Conservation (phyloP, 2,888 invertebrate species). For the Leptinotarsa peninsularis region DNA sequence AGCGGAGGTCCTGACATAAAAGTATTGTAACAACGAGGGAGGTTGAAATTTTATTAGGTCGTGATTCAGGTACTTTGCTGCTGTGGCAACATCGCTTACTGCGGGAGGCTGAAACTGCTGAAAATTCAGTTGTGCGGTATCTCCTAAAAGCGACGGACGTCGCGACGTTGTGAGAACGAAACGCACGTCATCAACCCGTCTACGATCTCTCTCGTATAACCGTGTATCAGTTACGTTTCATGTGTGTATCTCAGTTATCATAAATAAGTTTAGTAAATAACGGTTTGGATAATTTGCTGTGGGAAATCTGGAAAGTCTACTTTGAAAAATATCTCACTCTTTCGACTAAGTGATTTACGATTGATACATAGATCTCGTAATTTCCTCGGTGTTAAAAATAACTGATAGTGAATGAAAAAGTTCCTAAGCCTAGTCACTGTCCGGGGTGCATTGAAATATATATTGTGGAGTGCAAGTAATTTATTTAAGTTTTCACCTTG, state of each 20-base stretch:
- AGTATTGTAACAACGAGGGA: background rate
- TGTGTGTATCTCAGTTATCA: too few species aligned
- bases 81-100: slow-evolving; percentile 43
- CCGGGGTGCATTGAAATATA: background rate
- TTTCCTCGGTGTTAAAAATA: slow-evolving; percentile 19
- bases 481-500: slow-evolving; percentile 48
- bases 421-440: background rate
- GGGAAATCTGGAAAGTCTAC: background rate
- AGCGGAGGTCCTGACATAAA: too few species aligned
- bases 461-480: slow-evolving; percentile 35
- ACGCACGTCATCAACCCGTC: slow-evolving; percentile 13
- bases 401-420: background rate
- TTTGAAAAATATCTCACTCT: background rate
- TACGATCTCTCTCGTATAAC: background rate
- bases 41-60: background rate
- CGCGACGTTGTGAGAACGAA: slow-evolving; percentile 2
- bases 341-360: background rate
- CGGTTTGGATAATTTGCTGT: background rate
- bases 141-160: slow-evolving; percentile 32
- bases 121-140: slow-evolving; percentile 50
- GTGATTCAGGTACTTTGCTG: background rate
- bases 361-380: background rate
- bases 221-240: background rate
- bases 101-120: slow-evolving; percentile 46
- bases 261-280: too few species aligned